Evolutionary conservation across 1,140 invertebrate genomes (phyloP).

Genomic region (Ostrea denselamellosa): DNA sequence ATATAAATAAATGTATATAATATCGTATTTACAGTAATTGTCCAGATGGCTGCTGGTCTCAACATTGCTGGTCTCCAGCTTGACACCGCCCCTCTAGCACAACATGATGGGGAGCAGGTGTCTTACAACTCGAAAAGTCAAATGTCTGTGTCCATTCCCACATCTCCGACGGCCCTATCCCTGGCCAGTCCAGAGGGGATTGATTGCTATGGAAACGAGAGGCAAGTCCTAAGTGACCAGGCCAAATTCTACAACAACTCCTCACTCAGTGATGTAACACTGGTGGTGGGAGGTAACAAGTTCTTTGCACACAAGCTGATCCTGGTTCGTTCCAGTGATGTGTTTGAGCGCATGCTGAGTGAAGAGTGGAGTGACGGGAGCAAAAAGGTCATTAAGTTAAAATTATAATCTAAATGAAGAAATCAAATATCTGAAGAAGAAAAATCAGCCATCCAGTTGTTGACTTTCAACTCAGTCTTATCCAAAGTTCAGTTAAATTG

Average conservation of each 20-base stretch:
- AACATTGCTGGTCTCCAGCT: slow-evolving; percentile 59
- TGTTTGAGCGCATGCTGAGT: slow-evolving; percentile 80
- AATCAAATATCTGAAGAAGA: too few relatives aligned
- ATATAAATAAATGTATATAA: too few relatives aligned
- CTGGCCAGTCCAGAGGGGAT: slow-evolving; percentile 74
- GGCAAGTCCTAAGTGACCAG: slow-evolving; percentile 77
- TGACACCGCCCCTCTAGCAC: slow-evolving; percentile 44
- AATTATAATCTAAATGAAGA: too few relatives aligned
- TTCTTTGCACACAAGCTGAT: slow-evolving; percentile 79
- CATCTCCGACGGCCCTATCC: slow-evolving; percentile 62
- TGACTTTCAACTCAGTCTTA: too few relatives aligned
- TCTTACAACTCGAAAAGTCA: slow-evolving; percentile 41
- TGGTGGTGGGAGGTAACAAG: slow-evolving; percentile 76
- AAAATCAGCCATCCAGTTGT: too few relatives aligned
- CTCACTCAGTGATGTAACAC: slow-evolving; percentile 77
- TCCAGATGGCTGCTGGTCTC: slow-evolving; percentile 60
- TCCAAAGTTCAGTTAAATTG: too few relatives aligned
- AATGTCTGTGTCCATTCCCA: slow-evolving; percentile 50
- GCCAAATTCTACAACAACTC: slow-evolving; percentile 79
- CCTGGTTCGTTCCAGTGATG: slow-evolving; percentile 78
- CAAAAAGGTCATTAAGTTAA: slow-evolving; percentile 64
- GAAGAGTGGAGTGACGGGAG: slow-evolving; percentile 76
- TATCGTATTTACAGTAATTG: not conserved
- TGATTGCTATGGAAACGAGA: slow-evolving; percentile 79
- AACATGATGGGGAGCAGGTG: slow-evolving; percentile 41